Conservation (phyloP, 2,888 invertebrate genomes). For the Nebria salina region DNA sequence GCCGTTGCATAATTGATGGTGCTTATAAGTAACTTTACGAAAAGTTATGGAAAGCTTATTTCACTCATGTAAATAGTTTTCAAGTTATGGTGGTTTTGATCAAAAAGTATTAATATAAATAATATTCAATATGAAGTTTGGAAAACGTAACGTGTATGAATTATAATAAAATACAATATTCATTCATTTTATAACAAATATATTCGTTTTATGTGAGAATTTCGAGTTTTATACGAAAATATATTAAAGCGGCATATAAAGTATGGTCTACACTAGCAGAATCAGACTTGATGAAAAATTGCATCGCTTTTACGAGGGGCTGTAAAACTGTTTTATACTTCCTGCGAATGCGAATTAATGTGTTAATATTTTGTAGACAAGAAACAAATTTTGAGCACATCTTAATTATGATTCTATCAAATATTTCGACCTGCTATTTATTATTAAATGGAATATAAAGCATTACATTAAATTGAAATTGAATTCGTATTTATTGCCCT, state of each 20-base stretch:
- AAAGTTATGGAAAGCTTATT: too few relatives aligned
- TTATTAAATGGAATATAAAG: too few relatives aligned
- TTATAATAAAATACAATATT: background rate
- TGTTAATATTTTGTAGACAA: background rate
- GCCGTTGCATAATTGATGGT: too few relatives aligned
- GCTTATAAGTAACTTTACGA: too few relatives aligned
- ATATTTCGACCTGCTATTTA: too few relatives aligned
- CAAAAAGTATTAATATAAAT: too few relatives aligned
- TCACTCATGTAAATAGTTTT: too few relatives aligned
- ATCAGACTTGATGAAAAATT: background rate
- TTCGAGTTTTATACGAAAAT: background rate
- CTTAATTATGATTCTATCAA: background rate
- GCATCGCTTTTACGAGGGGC: background rate
- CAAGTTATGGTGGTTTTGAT: too few relatives aligned
- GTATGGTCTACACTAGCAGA: background rate
- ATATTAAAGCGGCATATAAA: background rate
- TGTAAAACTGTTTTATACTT: background rate
- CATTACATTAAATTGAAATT: too few relatives aligned
- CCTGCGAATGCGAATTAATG: background rate
- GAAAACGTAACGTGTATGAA: too few relatives aligned
- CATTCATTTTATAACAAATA: background rate
- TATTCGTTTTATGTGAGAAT: background rate
- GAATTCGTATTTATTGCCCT: too few relatives aligned
- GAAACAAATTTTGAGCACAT: background rate
- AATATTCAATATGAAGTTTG: too few relatives aligned